These are phyloP conservation scores for Macroramphosus scolopax DNA, from an alignment of 2,797 vertebrate genomes.

Conservation along the genomic window DNA sequence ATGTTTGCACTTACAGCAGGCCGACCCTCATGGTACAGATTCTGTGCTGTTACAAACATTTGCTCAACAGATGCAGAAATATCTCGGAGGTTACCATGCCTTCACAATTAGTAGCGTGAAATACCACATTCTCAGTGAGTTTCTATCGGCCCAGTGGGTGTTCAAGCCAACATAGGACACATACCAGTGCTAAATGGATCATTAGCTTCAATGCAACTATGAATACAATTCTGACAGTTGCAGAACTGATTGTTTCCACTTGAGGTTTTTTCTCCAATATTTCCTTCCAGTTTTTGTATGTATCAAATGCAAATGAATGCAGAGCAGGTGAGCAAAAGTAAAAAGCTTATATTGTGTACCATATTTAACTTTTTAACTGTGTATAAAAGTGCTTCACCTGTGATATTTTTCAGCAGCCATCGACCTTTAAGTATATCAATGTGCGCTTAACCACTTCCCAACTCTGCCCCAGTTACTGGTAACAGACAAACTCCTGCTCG, in stretches of 20 bases:
- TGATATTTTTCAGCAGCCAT: too few species aligned
- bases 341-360: too few species aligned
- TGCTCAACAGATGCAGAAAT: constrained; percentile 49
- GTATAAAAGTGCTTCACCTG: too few species aligned
- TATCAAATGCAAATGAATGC: neutral
- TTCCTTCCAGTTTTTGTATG: neutral
- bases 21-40: neutral
- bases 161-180: constrained; percentile 56
- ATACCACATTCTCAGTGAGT: constrained; percentile 16
- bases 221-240: constrained; percentile 16
- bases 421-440: too few species aligned
- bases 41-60: constrained; percentile 36
- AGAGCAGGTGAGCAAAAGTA: too few species aligned
- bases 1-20: constrained; percentile 2
- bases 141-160: constrained; percentile 3
- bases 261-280: neutral
- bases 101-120: constrained; percentile 43
- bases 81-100: constrained; percentile 7
- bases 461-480: too few species aligned
- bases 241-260: too few species aligned
- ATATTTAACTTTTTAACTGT: too few species aligned
- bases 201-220: constrained; percentile 14
- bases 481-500: too few species aligned
- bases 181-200: constrained; percentile 48
- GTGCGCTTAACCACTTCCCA: too few species aligned